Base-by-base conservation (phyloP, 2,888 invertebrate species). In the Drosophila sordidapex region DNA sequence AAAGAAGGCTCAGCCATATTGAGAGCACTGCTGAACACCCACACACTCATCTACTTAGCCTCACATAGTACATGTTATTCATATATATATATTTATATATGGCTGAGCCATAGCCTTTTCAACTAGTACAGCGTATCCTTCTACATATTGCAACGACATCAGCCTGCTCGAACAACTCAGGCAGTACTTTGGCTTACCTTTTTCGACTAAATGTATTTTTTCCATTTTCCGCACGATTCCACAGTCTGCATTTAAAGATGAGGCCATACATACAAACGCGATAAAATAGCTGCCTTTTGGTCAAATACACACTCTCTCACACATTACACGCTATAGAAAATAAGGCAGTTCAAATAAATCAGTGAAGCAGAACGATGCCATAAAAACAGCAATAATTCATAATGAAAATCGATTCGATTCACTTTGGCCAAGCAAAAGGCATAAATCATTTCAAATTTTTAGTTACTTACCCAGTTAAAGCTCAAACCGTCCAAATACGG, bases 151-250 rank as follows among this genome's bases (percentile, higher is more conserved):
- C 78, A 78, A 15, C 61, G 53, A 71, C 61, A 48, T 52, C 61
- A 43, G 51, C 48, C 43, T 46, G 43, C 61, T 48, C 33, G 43
- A 60, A 29, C 49, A 53, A 38, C 51, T 62, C 49, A 52, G 54
- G 56, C 60, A 29, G 56, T 35, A 48, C 46, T 48, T 65, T 53
- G 57, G 66, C 74, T 79, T 78, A 82, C 82, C 80, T 74, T 81
- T 75, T 79, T 54, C 69, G 60, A 46, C 73, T 74, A 72, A 76
- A 78, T 76, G 78, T 82, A 73, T 71, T 85, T 81, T 81, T 81
- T 82, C 82, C 74, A 86, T 85, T 86, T 86, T 86, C 85, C 82
- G 85, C 85, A 85, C 83, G 82, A 82, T 79, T 86, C 85, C 77
- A 86, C 85, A 85, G 67, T 67, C 74, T 80, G 76, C 83, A 85